Evolutionary conservation across 2,113 vertebrate species (phyloP), one percentile per base, ranked within the genome.

Genomic region (Sprattus sprattus): DNA sequence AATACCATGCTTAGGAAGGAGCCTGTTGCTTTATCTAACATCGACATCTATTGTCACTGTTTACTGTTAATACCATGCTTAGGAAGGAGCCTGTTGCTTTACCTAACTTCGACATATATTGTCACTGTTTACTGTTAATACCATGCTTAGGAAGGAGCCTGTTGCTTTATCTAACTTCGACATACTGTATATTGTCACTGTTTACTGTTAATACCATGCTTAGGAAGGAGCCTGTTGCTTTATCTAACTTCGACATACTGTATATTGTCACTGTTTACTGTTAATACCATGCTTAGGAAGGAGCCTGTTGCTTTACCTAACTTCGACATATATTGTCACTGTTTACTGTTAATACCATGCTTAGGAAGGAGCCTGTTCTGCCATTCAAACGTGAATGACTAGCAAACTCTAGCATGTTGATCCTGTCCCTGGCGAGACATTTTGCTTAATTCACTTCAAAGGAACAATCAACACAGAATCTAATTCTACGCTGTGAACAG

Each of bases 361-460:
- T 60, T 7, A 60, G 54, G 22, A 39, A 78, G 11, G 28, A 64
- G 20, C 6, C 5, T 67, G 28, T 16, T 75, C 67, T 75, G 28
- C 11, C 67, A 75, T 13, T 75, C 67, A 39, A 75, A 78, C 32
- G 11, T 78, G 71, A 44, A 28, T 39, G 67, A 75, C 28, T 44
- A 60, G 71, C n/a, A 2, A 32, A 75, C 67, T 13, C 28, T 28
- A 78, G 71, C 25, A 16, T 78, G 71, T 32, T 78, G 13, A 32
- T 78, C 32, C 11, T 32, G 28, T 78, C 71, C 28, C 28, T 78
- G 18, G 28, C 44, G 28, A 32, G 11, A 39, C 71, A 78, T 78
- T 78, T 78, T 78, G 32, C 28, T 78, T 13, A 78, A 78, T 78
- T 78, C 39, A 32, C 71, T 13, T 71, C n/a, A 71, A 32, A 78